Conservation (phyloP, 2,888 invertebrate species). For the Venustoraphidia nigricollis region DNA sequence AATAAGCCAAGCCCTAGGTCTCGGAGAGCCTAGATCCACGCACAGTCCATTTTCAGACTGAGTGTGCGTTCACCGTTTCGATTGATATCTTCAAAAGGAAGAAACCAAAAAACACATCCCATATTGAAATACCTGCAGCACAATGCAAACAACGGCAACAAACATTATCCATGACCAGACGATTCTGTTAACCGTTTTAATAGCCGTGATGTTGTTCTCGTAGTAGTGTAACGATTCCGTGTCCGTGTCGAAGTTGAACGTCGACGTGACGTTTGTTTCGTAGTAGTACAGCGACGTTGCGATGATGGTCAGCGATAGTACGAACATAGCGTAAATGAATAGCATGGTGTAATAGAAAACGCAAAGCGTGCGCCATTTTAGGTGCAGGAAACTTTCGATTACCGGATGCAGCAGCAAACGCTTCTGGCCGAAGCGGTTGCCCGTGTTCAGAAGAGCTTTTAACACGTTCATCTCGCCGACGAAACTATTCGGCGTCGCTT, state of each 20-base stretch:
- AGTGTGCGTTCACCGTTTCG: no score
- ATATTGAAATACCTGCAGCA: no score
- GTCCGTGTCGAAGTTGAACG: not conserved
- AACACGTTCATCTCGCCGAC: constrained; percentile 39
- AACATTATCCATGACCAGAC: no score
- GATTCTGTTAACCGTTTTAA: not conserved
- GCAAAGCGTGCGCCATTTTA: constrained; percentile 38
- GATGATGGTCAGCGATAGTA: constrained; percentile 32
- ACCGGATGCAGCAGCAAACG: constrained; percentile 36
- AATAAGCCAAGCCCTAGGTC: no score
- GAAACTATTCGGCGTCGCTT: constrained; percentile 10
- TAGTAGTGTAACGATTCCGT: not conserved
- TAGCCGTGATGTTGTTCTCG: not conserved
- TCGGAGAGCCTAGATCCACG: no score
- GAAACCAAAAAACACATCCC: no score
- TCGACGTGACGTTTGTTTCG: constrained; percentile 14
- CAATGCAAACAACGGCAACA: no score
- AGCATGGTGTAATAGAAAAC: constrained; percentile 37
- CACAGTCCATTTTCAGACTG: no score
- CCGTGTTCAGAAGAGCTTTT: constrained; percentile 35
- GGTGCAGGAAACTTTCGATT: constrained; percentile 36
- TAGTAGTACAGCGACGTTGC: constrained; percentile 26
- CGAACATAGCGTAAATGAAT: constrained; percentile 32
- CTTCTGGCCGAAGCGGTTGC: constrained; percentile 32
- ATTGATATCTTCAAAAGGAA: no score